Conservation (phyloP, 2,113 vertebrate species). For the Corythornis cristatus region DNA sequence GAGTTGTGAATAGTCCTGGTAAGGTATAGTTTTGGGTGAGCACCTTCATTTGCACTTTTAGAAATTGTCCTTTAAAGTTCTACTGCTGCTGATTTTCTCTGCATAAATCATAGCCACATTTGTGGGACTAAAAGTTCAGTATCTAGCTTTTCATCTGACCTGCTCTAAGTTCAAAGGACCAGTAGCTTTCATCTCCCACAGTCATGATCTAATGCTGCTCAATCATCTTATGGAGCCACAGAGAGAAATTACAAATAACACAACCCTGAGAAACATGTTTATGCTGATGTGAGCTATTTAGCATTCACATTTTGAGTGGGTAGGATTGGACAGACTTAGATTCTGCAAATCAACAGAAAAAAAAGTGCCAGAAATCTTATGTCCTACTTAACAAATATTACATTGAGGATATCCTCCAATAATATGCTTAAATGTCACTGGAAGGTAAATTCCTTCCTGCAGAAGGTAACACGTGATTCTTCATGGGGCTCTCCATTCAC, state of each 20-base stretch:
- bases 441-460: neutral
- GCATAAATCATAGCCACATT: neutral
- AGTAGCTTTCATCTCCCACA: neutral
- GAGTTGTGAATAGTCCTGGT: neutral
- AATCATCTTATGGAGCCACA: neutral
- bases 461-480: neutral
- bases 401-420: neutral
- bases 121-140: neutral
- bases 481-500: neutral
- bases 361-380: neutral
- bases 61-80: neutral
- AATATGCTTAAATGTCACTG: neutral
- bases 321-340: neutral
- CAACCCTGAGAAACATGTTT: neutral
- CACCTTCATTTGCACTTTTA: neutral
- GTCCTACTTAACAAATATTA: neutral
- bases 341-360: neutral
- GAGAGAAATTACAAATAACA: neutral
- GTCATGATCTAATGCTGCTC: neutral
- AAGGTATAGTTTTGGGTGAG: neutral
- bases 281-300: neutral
- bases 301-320: neutral
- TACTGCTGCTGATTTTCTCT: neutral
- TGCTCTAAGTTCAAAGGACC: neutral
- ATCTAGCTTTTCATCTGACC: conserved; percentile 1